Base-by-base conservation (phyloP, 2,797 vertebrate genomes). In the Amblyopsis hoosieri region DNA sequence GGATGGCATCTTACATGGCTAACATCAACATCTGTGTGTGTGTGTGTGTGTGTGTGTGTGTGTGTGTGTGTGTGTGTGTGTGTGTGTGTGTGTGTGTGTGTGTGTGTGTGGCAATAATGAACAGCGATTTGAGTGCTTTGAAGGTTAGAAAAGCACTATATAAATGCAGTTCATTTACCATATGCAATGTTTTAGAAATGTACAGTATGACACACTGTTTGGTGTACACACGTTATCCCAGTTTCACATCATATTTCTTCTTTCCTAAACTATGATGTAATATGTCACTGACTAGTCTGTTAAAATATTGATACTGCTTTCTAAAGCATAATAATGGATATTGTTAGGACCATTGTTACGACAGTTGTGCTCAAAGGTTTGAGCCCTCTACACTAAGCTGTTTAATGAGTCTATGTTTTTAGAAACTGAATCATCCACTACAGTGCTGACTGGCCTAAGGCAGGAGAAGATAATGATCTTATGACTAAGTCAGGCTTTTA, bases 401-500 rank as follows among this genome's bases (percentile, higher is more conserved):
- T 67, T 74, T 79, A 69, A 78, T 66, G 54, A 79, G 62, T 70
- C 54, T 74, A 62, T 72, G 74, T 42, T 37, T 42, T 6, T 67
- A 74, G 71, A 71, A 81, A 85, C 19, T 59, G 12, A 75, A 80
- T 88, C 75, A 83, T 67, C 71, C 47, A 47, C 50, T 64, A 55
- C 57, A 48, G 71, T 64, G 59, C 54, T 19, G 67, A 62, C 42
- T 74, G 52, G 52, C 75, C 78, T 55, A 52, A 10, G 19, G 74
- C 75, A 74, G 19, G 54, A 80, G 57, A 55, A 75, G 82, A 88
- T 86, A 78, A 83, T 81, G 67, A 88, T 89, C 85, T 72, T 65
- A 80, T 78, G 78, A 88, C 74, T 81, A 85, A 81, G 80, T 78
- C 72, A 50, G 81, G 69, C 75, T 81, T 87, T 90, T 91, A 85